Conservation (phyloP, 2,113 vertebrate species). For the Petrocephalus microphthalmus region DNA sequence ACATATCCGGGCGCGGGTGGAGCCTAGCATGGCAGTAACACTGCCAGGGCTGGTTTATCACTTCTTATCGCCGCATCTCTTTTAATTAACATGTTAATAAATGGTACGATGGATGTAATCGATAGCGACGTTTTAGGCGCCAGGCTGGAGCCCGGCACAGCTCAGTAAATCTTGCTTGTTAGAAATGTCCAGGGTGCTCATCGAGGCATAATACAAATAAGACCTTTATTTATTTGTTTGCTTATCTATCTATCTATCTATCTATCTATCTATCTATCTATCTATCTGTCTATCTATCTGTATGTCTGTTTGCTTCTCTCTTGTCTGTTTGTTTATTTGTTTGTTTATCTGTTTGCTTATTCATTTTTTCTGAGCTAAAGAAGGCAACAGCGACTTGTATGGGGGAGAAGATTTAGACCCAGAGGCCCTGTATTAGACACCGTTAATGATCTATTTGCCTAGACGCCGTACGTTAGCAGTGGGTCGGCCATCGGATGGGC, state of each 20-base stretch:
- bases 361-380: slow-evolving; percentile 22
- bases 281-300: neutral
- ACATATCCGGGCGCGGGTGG: neutral
- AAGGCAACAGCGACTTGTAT: slow-evolving; percentile 27
- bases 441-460: slow-evolving; percentile 85
- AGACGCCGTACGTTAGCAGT: slow-evolving; percentile 75
- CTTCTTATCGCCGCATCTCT: slow-evolving; percentile 45
- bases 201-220: neutral
- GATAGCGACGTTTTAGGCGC: slow-evolving; percentile 49
- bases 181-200: neutral
- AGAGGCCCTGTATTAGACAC: slow-evolving; percentile 61
- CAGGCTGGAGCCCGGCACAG: slow-evolving; percentile 50
- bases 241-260: neutral
- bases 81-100: slow-evolving; percentile 76
- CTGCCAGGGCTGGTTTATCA: slow-evolving; percentile 33
- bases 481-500: slow-evolving; percentile 49
- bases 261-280: too few relatives aligned
- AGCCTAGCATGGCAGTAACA: slow-evolving; percentile 30
- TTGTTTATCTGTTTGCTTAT: neutral
- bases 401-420: slow-evolving; percentile 63
- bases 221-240: neutral
- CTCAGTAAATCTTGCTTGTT: slow-evolving; percentile 44
- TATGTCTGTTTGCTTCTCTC: too few relatives aligned
- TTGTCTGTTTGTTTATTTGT: neutral
- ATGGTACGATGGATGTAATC: slow-evolving; percentile 62